Conservation (phyloP, 37 sponge, comb jelly and placozoan species). For the Petrosia ficiformis region DNA sequence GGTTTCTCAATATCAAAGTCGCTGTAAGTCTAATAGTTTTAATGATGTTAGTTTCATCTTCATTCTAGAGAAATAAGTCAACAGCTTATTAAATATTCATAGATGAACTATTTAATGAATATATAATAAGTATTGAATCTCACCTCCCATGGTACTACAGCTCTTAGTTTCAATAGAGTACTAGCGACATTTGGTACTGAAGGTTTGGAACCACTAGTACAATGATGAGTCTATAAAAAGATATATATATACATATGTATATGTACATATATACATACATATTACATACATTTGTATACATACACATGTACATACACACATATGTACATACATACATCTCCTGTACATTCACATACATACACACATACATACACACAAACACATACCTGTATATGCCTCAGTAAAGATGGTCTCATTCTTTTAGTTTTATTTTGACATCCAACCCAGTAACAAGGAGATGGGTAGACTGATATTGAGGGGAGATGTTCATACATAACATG, state of each 20-base stretch:
- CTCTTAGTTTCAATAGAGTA: constrained; percentile 46
- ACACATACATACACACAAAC: constrained; percentile 1
- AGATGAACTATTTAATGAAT: background rate
- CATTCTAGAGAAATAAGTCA: constrained; percentile 13
- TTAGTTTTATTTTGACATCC: constrained; percentile 28
- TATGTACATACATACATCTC: constrained; percentile 24
- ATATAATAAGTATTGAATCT: background rate
- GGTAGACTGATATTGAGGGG: constrained; percentile 11
- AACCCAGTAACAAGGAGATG: constrained; percentile 35
- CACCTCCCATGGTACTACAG: constrained; percentile 15
- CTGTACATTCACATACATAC: constrained; percentile 15
- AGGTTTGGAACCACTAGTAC: constrained; percentile 16
- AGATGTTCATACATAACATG: constrained; percentile 39
- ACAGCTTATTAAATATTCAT: background rate
- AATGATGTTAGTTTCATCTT: constrained; percentile 34
- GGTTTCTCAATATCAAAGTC: constrained; percentile 70
- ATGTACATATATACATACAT: too few species aligned
- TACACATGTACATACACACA: constrained; percentile 8
- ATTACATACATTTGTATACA: constrained; percentile 8
- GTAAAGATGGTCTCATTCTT: constrained; percentile 48
- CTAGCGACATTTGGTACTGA: constrained; percentile 19
- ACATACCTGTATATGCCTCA: constrained; percentile 39
- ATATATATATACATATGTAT: background rate
- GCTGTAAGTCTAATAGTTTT: constrained; percentile 58
- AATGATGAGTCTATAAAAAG: constrained; percentile 27